Evolutionary conservation across 2,888 invertebrate species (phyloP).

Genomic region (Hyposoter dolosus): DNA sequence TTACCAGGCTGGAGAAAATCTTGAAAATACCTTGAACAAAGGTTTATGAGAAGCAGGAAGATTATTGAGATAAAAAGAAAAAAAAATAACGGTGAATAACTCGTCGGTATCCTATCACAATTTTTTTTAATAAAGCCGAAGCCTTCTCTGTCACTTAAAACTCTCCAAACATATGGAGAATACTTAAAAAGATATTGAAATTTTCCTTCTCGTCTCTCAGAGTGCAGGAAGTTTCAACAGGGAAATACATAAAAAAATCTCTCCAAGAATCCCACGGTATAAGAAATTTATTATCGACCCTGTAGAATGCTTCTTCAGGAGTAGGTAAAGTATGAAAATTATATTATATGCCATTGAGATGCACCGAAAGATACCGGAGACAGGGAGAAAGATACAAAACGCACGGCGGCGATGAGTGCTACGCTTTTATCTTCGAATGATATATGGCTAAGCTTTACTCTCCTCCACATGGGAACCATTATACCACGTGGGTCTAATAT

Average conservation of each 20-base stretch:
- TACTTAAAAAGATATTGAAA: neutral
- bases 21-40: neutral
- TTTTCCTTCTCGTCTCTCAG: neutral
- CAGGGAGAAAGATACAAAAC: slow-evolving; percentile 31
- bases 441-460: slow-evolving; percentile 58
- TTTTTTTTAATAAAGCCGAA: neutral
- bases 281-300: slow-evolving; percentile 18
- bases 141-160: neutral
- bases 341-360: slow-evolving; percentile 28
- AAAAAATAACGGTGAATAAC: neutral
- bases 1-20: neutral
- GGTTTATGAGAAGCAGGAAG: neutral
- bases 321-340: neutral
- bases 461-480: slow-evolving; percentile 62
- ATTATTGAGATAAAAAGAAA: neutral
- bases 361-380: slow-evolving; percentile 26
- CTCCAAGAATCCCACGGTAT: slow-evolving; percentile 13
- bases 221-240: neutral
- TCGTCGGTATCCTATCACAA: neutral
- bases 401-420: slow-evolving; percentile 55
- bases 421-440: slow-evolving; percentile 65
- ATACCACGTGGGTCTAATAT: slow-evolving; percentile 49
- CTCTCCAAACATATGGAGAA: neutral
- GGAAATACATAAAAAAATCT: slow-evolving; percentile 23
- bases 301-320: neutral